Evolutionary conservation across 2,797 vertebrate species (phyloP), one percentile per base, ranked within the genome.

Genomic region (Pseudochromis fuscus): DNA sequence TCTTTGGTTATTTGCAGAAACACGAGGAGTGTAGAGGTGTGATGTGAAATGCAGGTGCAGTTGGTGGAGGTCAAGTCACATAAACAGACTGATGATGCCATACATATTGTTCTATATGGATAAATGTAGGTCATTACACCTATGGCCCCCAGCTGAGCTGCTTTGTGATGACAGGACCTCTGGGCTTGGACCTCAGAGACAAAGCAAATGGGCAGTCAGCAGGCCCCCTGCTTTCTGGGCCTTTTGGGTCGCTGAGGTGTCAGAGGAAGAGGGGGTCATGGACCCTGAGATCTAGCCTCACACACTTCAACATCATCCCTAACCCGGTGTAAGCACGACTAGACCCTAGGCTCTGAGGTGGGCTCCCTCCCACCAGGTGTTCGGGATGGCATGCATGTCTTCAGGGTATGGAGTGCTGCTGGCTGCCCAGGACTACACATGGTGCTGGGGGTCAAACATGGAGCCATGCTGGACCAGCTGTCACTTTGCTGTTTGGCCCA

Each of bases 401-500:
- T 92, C 70, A 74, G 91, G 89, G 90, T 92, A 84, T 81, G 83
- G 80, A 88, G 89, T 84, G 84, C 80, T 75, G 81, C 82, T 83
- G 88, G 89, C 81, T 80, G 77, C 84, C 87, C 81, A 59, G 68
- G 90, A 90, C 85, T 90, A 91, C 88, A 89, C 86, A 72, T 82
- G 66, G 91, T 89, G 91, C 86, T 90, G 90, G 72, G 92, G 94
- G 94, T 94, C 94, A 94, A 94, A 94, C 93, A 94, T 91, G 89
- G 91, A 93, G 93, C 90, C 92, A 88, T 86, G 88, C 83, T 86
- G 87, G 89, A 95, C 94, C 94, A 95, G 94, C 94, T 95, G 94
- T 94, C 94, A 87, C 90, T 85, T 91, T 86, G 84, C 93, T 91
- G 91, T 90, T 90, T 75, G 42, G 87, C 79, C 63, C 38, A 81